These are phyloP conservation scores for Torymus texanus DNA, from an alignment of 2,888 invertebrate species.

Conservation along the genomic window DNA sequence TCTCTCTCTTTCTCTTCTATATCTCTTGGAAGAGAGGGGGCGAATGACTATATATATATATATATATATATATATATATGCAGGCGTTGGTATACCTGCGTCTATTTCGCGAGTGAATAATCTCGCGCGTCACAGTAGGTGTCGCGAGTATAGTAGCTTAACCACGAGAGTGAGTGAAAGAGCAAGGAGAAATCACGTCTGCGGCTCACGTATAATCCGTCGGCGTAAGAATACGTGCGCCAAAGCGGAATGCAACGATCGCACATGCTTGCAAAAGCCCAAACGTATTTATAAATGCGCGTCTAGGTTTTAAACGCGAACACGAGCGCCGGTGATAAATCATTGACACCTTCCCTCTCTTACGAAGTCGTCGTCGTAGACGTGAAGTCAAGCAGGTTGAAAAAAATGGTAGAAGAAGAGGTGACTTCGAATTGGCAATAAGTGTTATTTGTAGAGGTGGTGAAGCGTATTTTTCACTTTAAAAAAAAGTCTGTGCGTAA, in stretches of 20 bases:
- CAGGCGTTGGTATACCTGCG: not conserved
- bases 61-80: too few species aligned
- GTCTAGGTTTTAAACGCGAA: constrained; percentile 18
- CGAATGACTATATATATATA: too few species aligned
- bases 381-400: too few species aligned
- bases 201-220: constrained; percentile 31
- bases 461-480: too few species aligned
- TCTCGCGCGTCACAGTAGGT: constrained; percentile 2
- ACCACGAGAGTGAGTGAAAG: not conserved
- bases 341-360: constrained; percentile 1
- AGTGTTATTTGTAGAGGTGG: too few species aligned
- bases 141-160: not conserved
- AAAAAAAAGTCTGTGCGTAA: too few species aligned
- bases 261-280: constrained; percentile 19
- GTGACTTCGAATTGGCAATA: too few species aligned
- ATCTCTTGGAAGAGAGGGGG: too few species aligned
- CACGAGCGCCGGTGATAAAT: constrained; percentile 19
- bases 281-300: constrained; percentile 26
- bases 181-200: constrained; percentile 1
- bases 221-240: constrained; percentile 21
- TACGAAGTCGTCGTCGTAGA: too few species aligned
- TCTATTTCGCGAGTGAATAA: constrained; percentile 12
- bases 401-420: too few species aligned
- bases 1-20: not conserved
- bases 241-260: constrained; percentile 15